Evolutionary conservation across 2,113 vertebrate genomes (phyloP).

Genomic region (Tyto alba): DNA sequence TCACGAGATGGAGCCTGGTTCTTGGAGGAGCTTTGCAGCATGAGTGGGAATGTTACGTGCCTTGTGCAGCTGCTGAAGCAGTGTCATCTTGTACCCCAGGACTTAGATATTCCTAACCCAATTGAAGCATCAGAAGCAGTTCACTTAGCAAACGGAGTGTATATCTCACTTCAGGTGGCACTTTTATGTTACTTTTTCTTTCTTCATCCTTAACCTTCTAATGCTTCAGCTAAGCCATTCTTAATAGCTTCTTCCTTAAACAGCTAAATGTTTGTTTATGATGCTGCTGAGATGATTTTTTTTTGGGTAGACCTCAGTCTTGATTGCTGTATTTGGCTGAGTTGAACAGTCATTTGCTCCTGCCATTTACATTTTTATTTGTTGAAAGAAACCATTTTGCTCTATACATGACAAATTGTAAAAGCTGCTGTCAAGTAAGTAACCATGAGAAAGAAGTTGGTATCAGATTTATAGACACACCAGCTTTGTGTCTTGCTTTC

Average conservation of each 20-base stretch:
- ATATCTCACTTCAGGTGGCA: conserved; percentile 91
- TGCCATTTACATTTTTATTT: background rate
- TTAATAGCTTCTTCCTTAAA: background rate
- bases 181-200: background rate
- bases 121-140: conserved; percentile 85
- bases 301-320: background rate
- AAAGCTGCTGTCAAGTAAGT: background rate
- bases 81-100: conserved; percentile 88
- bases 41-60: conserved; percentile 92
- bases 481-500: background rate
- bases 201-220: background rate
- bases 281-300: background rate
- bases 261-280: background rate
- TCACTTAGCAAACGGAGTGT: conserved; percentile 91
- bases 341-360: background rate
- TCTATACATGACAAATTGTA: background rate
- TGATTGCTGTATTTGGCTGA: background rate
- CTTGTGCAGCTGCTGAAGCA: conserved; percentile 89
- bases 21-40: conserved; percentile 95
- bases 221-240: background rate
- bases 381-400: background rate
- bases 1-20: conserved; percentile 97
- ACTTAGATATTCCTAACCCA: conserved; percentile 89
- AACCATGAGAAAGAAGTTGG: background rate
- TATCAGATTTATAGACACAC: background rate